phyloP scores from a whole-genome alignment of 2,888 invertebrate species.

The Melanophora roralis region DNA sequence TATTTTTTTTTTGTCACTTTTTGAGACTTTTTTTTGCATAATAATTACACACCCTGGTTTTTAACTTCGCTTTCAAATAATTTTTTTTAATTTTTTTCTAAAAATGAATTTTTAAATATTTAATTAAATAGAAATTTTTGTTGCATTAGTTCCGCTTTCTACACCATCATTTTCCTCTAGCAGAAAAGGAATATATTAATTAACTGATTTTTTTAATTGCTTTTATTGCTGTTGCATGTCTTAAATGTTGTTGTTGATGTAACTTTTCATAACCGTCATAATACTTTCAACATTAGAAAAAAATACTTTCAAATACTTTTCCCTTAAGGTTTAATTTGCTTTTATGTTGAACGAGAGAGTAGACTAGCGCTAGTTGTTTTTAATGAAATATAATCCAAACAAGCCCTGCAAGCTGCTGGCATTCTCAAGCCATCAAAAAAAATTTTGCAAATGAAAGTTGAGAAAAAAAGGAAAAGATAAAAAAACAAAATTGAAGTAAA shows the following conservation, averaged over 20 bases:
- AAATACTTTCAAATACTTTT: background rate
- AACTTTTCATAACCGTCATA: slow-evolving; percentile 9
- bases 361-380: background rate
- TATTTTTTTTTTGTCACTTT: too few species aligned
- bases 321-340: background rate
- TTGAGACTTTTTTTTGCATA: too few species aligned
- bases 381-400: background rate
- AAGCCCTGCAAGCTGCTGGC: background rate
- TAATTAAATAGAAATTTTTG: too few species aligned
- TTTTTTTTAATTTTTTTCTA: too few species aligned
- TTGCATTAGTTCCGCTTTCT: too few species aligned
- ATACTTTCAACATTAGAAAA: background rate
- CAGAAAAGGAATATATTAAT: background rate
- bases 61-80: too few species aligned
- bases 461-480: background rate
- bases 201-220: background rate
- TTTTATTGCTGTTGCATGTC: background rate
- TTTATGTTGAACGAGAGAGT: background rate
- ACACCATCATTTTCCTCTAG: too few species aligned
- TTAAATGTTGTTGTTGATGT: background rate
- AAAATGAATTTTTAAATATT: too few species aligned
- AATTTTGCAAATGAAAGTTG: background rate
- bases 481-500: slow-evolving; percentile 35
- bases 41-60: too few species aligned
- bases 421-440: slow-evolving; percentile 1